Conservation (phyloP, 2,113 vertebrate genomes). For the Microcebus jonahi region DNA sequence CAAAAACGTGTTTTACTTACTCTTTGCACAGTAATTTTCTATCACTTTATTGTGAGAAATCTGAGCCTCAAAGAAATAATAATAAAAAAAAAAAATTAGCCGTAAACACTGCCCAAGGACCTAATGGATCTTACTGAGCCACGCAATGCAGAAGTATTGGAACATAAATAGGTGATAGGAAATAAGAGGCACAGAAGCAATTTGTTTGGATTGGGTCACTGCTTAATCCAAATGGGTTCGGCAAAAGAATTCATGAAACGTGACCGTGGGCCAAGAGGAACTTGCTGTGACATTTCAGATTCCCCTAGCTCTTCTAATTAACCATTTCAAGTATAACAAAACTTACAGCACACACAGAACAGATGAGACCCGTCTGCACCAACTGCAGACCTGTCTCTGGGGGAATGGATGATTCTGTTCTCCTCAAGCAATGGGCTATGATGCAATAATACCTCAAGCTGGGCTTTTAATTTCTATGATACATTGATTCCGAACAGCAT, state of each 20-base stretch:
- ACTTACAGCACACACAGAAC: conserved; percentile 78
- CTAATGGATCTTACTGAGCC: conserved; percentile 81
- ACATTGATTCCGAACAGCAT: conserved; percentile 83
- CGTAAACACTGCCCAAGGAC: conserved; percentile 78
- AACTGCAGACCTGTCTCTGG: conserved; percentile 75
- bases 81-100: conserved; percentile 63
- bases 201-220: conserved; percentile 69
- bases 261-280: conserved; percentile 81
- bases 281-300: conserved; percentile 83
- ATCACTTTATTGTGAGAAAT: conserved; percentile 61
- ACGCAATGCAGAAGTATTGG: conserved; percentile 73
- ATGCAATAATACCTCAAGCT: conserved; percentile 81
- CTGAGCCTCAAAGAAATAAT: conserved; percentile 70
- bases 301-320: conserved; percentile 83
- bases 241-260: conserved; percentile 80
- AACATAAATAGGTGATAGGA: conserved; percentile 73
- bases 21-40: conserved; percentile 45
- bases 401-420: conserved; percentile 76
- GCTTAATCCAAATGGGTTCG: conserved; percentile 73
- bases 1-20: not conserved
- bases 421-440: conserved; percentile 79
- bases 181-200: conserved; percentile 36
- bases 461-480: conserved; percentile 84
- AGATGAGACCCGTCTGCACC: conserved; percentile 77
- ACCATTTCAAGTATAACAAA: conserved; percentile 84